A percentile compares a stretch with the other conserved stretches of the same genome.
phyloP scores from a whole-genome alignment of 2,113 vertebrate species.

The Planiliza haematocheilus region DNA sequence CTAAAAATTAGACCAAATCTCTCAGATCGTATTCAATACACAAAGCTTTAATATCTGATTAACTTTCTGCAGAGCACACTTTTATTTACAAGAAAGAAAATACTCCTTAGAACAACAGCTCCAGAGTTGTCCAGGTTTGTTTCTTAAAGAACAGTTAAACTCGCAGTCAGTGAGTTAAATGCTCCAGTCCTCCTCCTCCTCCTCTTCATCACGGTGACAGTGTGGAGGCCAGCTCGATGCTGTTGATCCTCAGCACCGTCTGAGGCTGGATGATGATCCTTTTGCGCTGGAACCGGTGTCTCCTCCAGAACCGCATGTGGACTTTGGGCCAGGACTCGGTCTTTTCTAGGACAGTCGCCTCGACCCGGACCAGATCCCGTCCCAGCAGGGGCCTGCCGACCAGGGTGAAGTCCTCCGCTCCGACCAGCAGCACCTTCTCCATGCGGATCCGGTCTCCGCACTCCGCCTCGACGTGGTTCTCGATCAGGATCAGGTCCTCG shows the following conservation, averaged over 20 bases:
- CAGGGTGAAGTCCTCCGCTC: constrained; percentile 74
- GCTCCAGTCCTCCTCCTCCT: too few species aligned
- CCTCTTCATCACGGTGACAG: constrained; percentile 47
- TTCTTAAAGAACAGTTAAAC: too few species aligned
- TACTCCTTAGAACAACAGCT: too few species aligned
- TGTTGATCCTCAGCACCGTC: constrained; percentile 73
- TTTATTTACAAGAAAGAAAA: constrained; percentile 15
- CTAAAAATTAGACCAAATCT: background rate
- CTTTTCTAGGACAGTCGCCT: constrained; percentile 75
- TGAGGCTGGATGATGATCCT: constrained; percentile 67
- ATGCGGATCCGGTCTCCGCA: constrained; percentile 73
- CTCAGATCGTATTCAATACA: background rate
- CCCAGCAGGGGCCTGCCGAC: constrained; percentile 70
- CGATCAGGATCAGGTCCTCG: constrained; percentile 73
- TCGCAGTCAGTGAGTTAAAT: too few species aligned
- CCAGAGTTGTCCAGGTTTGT: background rate
- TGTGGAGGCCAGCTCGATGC: constrained; percentile 57
- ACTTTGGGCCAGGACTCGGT: constrained; percentile 75
- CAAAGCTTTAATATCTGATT: background rate
- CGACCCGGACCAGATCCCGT: constrained; percentile 66
- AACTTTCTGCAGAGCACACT: background rate
- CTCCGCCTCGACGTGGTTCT: constrained; percentile 71
- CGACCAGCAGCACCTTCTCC: constrained; percentile 78
- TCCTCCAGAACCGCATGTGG: constrained; percentile 70
- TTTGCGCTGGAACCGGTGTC: constrained; percentile 70